These are phyloP conservation scores for Rhabdomys dilectus DNA, from an alignment of 2,113 vertebrate genomes.

Conservation along the genomic window DNA sequence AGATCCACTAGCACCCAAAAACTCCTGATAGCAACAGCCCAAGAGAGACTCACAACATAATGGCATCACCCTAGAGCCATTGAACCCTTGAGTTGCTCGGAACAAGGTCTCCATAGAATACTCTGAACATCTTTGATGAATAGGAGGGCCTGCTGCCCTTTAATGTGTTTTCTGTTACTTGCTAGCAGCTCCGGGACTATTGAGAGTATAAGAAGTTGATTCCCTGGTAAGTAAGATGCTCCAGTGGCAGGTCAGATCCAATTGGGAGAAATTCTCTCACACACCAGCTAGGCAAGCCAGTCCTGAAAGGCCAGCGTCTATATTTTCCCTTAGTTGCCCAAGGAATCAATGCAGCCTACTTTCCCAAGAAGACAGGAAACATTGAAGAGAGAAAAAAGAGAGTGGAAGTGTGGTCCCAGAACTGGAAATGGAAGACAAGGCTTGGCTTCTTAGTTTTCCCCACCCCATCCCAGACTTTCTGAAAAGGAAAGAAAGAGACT, in stretches of 20 bases:
- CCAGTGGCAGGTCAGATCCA: neutral
- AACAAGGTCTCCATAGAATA: neutral
- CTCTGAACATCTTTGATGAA: neutral
- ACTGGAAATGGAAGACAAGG: neutral
- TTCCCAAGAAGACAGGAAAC: slow-evolving; percentile 26
- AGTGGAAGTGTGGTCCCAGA: neutral
- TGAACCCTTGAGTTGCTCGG: neutral
- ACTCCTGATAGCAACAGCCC: neutral
- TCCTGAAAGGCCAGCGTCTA: neutral
- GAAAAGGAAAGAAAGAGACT: slow-evolving; percentile 34
- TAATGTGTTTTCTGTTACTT: slow-evolving; percentile 5
- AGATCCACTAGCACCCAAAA: slow-evolving; percentile 63
- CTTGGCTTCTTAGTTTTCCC: neutral
- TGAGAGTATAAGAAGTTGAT: neutral
- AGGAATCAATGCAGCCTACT: neutral
- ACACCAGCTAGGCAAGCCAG: neutral
- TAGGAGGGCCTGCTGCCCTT: slow-evolving; percentile 10
- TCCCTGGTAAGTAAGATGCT: neutral
- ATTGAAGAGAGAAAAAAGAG: slow-evolving; percentile 4
- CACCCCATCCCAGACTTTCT: neutral
- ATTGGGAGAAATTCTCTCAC: neutral
- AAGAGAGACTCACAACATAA: neutral
- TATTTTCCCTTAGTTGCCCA: slow-evolving; percentile 4
- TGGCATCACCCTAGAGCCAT: neutral
- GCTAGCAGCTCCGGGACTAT: neutral